These are phyloP conservation scores for Drosophila tani DNA, from an alignment of 1,140 invertebrate genomes.

Conservation along the genomic window DNA sequence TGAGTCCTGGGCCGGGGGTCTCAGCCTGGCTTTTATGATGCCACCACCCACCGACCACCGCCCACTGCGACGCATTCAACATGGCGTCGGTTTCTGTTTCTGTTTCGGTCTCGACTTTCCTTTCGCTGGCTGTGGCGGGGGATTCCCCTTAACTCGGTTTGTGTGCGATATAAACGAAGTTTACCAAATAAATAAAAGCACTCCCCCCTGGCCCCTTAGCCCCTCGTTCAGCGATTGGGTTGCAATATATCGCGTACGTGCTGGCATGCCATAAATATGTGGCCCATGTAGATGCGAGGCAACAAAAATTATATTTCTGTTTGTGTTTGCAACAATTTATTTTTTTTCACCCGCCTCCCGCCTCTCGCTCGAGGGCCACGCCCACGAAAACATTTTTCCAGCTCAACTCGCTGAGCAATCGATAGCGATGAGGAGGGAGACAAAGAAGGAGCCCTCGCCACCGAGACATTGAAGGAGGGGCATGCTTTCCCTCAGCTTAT, in stretches of 20 bases:
- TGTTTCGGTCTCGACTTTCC: constrained; percentile 58
- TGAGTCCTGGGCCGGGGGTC: constrained; percentile 16
- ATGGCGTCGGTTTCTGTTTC: constrained; percentile 62
- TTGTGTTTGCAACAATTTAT: constrained; percentile 83
- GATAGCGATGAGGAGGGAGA: constrained; percentile 25
- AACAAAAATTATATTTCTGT: constrained; percentile 83
- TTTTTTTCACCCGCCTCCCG: constrained; percentile 36
- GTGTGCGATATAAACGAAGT: constrained; percentile 76
- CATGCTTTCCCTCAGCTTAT: constrained; percentile 27
- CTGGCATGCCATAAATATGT: constrained; percentile 82
- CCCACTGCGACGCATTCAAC: constrained; percentile 61
- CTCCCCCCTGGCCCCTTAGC: background rate
- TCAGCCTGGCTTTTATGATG: constrained; percentile 60
- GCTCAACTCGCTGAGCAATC: constrained; percentile 45
- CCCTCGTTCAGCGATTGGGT: constrained; percentile 57
- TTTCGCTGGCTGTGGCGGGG: constrained; percentile 15
- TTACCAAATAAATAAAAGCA: constrained; percentile 78
- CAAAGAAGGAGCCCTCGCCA: constrained; percentile 42
- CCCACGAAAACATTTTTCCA: constrained; percentile 59
- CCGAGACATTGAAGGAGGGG: background rate
- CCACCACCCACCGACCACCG: constrained; percentile 34
- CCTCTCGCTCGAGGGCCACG: constrained; percentile 6
- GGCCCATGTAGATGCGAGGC: constrained; percentile 56
- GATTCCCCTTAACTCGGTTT: constrained; percentile 23
- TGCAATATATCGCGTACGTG: constrained; percentile 84